phyloP scores from a whole-genome alignment of 2,888 invertebrate genomes.

The Teleiodes luculella region DNA sequence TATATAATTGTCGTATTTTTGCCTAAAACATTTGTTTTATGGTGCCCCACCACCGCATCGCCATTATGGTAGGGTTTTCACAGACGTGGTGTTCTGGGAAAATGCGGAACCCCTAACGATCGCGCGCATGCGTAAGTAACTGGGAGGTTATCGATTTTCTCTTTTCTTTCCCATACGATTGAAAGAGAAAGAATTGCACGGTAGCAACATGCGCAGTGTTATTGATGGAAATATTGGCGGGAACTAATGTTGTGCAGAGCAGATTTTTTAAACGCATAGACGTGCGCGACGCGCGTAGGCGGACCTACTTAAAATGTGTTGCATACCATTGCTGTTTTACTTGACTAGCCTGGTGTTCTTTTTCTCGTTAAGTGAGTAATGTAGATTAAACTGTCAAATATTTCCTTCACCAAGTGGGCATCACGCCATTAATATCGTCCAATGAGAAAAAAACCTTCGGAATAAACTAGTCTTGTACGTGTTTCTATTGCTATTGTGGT shows the following conservation, averaged over 20 bases:
- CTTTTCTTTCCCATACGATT: constrained; percentile 30
- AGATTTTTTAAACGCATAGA: constrained; percentile 14
- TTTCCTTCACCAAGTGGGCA: constrained; percentile 1
- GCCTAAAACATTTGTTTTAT: constrained; percentile 11
- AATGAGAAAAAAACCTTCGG: not conserved
- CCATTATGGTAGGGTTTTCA: constrained; percentile 2
- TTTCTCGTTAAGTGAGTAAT: not conserved
- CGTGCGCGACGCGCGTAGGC: constrained; percentile 9
- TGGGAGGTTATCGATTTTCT: constrained; percentile 56
- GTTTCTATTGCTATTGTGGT: no score
- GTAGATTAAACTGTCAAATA: not conserved
- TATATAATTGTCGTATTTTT: constrained; percentile 3
- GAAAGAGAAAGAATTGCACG: constrained; percentile 39
- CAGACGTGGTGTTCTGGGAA: constrained; percentile 18
- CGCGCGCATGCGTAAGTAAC: constrained; percentile 59
- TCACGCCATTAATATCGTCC: constrained; percentile 4
- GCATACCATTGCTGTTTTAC: constrained; percentile 2
- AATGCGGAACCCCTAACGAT: constrained; percentile 27
- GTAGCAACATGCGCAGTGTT: constrained; percentile 69
- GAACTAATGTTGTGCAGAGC: constrained; percentile 30
- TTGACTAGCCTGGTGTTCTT: not conserved
- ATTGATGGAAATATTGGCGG: constrained; percentile 71
- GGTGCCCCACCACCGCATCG: constrained; percentile 13
- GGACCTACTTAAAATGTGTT: not conserved
- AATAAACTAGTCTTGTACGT: no score